Base-by-base conservation (phyloP, 2,888 invertebrate genomes). In the Chironomus riparius region DNA sequence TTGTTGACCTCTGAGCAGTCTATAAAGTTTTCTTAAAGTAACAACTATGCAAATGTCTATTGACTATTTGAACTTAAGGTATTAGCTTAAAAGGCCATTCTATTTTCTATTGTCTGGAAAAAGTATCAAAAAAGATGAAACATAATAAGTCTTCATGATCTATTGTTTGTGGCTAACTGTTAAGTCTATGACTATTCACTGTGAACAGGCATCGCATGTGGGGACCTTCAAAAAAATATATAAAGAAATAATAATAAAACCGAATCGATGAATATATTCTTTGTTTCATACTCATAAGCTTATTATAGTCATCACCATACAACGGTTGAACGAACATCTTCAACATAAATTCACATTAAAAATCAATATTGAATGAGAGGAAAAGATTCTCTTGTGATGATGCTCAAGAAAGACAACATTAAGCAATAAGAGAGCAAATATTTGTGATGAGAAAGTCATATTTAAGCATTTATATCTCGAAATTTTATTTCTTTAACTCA, bases 121-220 rank as follows among this genome's bases (percentile, higher is more conserved):
- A 18, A 56, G 56, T 48, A 70, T 70, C 70, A 24, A 56, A 70
- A 24, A 56, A 70, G 56, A 70, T 50, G 70, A 24, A 70, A 70
- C 70, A 70, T 70, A 70, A 70, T 70, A 47, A 70, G 50, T 70
- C 28, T 22, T 71, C 24, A 72, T 72, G 61, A 62, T 72, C 72
- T 61, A 72, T 72, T 72, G 72, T 72, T 72, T 72, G 38, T 50
- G n/a, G 18, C 22, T 72, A 72, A 72, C 72, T 61, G 72, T 72
- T 71, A 71, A 71, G 15, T 71, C 18, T 61, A 56, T 56, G 38
- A 38, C 6, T 56, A 21, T 65, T 18, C n/a, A 65, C 56, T 70
- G 24, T 22, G 6, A n/a, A 22, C 22, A 18, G n/a, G 18, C 65
- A 65, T 12, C 22, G 22, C 18, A 24, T 70, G 70, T 71, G 28